Percentiles rank a stretch among this genome's conserved stretches.
phyloP scores from a whole-genome alignment of 2,888 invertebrate species.

The Apoderus coryli region DNA sequence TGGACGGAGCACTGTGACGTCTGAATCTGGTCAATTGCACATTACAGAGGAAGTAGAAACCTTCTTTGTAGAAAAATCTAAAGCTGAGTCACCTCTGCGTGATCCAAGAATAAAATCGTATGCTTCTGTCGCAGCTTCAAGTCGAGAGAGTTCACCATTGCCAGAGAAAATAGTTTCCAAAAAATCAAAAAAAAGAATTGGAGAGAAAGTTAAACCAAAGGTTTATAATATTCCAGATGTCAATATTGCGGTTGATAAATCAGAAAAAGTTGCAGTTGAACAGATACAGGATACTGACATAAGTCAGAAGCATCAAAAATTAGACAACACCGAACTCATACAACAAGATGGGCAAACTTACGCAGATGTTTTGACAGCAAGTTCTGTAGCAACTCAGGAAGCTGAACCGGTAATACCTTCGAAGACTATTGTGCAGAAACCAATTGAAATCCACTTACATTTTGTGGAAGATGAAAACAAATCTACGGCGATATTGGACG shows the following conservation, averaged over 20 bases:
- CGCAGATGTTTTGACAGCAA: too few relatives aligned
- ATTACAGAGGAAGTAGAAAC: conserved; percentile 1
- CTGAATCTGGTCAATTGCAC: neutral
- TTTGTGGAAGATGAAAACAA: too few relatives aligned
- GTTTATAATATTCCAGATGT: neutral
- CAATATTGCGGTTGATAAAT: conserved; percentile 2
- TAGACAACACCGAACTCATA: too few relatives aligned
- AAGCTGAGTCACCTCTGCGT: neutral
- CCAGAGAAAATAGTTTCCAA: conserved; percentile 8
- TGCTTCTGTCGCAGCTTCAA: conserved; percentile 13
- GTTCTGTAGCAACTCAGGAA: too few relatives aligned
- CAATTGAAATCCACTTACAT: too few relatives aligned
- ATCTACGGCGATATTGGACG: conserved; percentile 4
- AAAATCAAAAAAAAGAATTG: neutral
- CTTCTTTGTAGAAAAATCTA: neutral
- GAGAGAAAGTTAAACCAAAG: neutral
- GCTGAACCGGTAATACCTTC: too few relatives aligned
- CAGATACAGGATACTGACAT: conserved; percentile 3
- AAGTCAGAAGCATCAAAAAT: too few relatives aligned
- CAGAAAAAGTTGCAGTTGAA: neutral
- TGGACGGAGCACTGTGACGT: conserved; percentile 1
- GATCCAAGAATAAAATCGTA: too few relatives aligned
- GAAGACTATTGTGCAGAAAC: too few relatives aligned
- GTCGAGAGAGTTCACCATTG: conserved; percentile 14
- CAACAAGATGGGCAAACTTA: too few relatives aligned